phyloP scores from a whole-genome alignment of 2,113 vertebrate genomes.

The Microtus richardsoni region DNA sequence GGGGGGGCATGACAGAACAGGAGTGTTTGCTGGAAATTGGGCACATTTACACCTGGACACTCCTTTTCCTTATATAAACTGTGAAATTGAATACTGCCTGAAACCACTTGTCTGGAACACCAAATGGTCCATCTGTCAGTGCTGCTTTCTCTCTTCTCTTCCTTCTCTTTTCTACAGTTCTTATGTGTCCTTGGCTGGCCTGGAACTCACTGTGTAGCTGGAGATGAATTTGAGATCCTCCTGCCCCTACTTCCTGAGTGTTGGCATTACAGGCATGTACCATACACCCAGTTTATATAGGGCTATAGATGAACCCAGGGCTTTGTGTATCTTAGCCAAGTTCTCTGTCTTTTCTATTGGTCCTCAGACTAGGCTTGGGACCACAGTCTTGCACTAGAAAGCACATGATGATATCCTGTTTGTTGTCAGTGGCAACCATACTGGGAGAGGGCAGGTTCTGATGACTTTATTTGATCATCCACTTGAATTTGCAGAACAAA shows the following conservation, averaged over 20 bases:
- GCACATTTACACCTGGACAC: background rate
- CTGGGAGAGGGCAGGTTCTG: background rate
- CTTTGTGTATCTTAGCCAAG: background rate
- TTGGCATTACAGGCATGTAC: background rate
- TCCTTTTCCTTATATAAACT: background rate
- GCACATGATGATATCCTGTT: background rate
- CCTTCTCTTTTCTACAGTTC: background rate
- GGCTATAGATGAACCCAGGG: background rate
- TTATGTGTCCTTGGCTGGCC: background rate
- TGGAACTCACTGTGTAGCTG: background rate
- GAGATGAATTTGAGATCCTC: background rate
- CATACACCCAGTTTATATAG: background rate
- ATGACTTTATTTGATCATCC: slow-evolving; percentile 43
- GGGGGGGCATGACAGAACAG: background rate
- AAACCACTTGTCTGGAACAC: background rate
- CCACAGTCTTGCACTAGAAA: background rate
- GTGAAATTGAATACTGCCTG: background rate
- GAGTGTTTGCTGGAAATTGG: background rate
- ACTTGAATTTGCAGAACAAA: slow-evolving; percentile 51
- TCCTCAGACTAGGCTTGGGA: background rate
- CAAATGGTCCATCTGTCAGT: background rate
- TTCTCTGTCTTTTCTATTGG: background rate
- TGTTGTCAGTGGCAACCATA: slow-evolving; percentile 13
- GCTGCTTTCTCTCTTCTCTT: too few species aligned
- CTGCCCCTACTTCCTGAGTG: background rate